Evolutionary conservation across 2,888 invertebrate genomes (phyloP).

Genomic region (Acleris sparsana): DNA sequence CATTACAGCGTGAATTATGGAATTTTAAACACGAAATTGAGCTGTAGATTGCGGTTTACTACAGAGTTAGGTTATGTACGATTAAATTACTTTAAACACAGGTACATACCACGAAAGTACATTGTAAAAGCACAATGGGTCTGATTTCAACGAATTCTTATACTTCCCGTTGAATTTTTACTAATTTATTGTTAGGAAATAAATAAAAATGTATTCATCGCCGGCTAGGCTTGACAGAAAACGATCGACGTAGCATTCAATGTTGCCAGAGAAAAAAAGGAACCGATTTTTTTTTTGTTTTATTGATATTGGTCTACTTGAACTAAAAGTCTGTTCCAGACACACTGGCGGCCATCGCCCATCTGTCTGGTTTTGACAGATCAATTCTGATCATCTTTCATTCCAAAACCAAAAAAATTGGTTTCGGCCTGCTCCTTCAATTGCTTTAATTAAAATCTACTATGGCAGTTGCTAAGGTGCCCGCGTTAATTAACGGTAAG

Average conservation of each 20-base stretch:
- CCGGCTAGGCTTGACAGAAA: constrained; percentile 63
- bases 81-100: constrained; percentile 30
- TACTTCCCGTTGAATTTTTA: constrained; percentile 28
- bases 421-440: constrained; percentile 48
- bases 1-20: background rate
- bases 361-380: constrained; percentile 35
- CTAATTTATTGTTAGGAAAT: constrained; percentile 40
- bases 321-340: constrained; percentile 27
- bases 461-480: constrained; percentile 73
- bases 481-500: constrained; percentile 72
- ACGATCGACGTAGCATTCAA: constrained; percentile 65
- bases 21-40: constrained; percentile 14
- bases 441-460: constrained; percentile 58
- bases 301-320: constrained; percentile 17
- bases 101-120: constrained; percentile 59
- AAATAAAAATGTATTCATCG: constrained; percentile 39
- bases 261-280: constrained; percentile 44
- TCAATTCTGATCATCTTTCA: constrained; percentile 39
- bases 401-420: constrained; percentile 57
- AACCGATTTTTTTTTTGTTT: too few species aligned
- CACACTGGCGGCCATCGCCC: constrained; percentile 25
- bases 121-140: constrained; percentile 48
- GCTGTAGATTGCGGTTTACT: constrained; percentile 24
- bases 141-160: constrained; percentile 43
- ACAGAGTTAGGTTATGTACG: constrained; percentile 21